Evolutionary conservation across 37 sponge, comb jelly and placozoan species (phyloP).

Genomic region (Axinella damicornis): DNA sequence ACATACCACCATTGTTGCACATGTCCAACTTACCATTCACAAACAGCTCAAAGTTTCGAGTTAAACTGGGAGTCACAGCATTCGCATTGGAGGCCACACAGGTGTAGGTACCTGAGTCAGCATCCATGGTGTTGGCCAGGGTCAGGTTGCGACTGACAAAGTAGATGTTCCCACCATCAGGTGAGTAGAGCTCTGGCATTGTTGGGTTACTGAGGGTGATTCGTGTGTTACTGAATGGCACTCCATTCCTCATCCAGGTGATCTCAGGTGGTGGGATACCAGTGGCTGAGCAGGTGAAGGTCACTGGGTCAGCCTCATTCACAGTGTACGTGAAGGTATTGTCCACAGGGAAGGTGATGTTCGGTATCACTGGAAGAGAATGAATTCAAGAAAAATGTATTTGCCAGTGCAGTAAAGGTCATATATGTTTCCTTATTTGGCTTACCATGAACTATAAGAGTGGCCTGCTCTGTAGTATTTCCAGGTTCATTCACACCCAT

Average conservation of each 20-base stretch:
- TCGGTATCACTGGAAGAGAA: background rate
- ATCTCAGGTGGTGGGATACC: slow-evolving; percentile 52
- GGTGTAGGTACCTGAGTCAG: background rate
- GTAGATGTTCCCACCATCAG: background rate
- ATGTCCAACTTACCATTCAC: slow-evolving; percentile 33
- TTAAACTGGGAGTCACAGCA: background rate
- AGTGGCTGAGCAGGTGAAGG: slow-evolving; percentile 47
- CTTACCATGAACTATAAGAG: no score
- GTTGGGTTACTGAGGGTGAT: background rate
- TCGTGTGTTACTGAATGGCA: background rate
- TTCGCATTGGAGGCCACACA: slow-evolving; percentile 40
- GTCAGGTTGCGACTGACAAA: slow-evolving; percentile 47
- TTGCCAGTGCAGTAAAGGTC: no score
- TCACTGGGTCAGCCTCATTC: slow-evolving; percentile 28
- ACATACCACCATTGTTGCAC: no score
- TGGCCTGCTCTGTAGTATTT: no score
- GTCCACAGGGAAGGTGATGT: no score
- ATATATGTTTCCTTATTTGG: no score
- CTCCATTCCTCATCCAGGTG: slow-evolving; percentile 25
- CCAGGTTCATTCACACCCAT: no score
- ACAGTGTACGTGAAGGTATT: background rate
- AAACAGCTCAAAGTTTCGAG: slow-evolving; percentile 19
- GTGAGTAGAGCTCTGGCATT: background rate
- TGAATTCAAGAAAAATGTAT: no score
- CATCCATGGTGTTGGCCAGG: background rate